Evolutionary conservation across 2,113 vertebrate genomes (phyloP), one percentile per base, ranked within the genome.

Genomic region (Thamnaconus septentrionalis): DNA sequence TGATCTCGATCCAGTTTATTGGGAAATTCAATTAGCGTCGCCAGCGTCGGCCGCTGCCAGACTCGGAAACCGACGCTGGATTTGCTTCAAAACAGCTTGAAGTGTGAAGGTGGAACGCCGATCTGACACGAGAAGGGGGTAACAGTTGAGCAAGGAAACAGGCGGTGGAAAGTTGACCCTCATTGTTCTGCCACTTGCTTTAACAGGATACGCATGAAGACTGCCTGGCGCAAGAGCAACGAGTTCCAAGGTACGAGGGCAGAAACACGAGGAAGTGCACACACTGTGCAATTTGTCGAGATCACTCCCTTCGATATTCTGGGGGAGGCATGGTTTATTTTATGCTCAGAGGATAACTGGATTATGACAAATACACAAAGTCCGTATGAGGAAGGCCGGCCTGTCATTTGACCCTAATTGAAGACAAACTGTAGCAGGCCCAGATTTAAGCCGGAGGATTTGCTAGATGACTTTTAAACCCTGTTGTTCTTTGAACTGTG

Each of bases 51-150:
- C 93, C 91, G 91, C 88, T 93, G 80, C 92, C 89, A 63, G 84
- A 93, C 92, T 91, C 94, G 93, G 67, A 94, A 31, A 90, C 80
- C 91, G 90, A 76, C 93, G 82, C 49, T 6, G 40, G 18, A 44
- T 40, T 82, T 83, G 61, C 64, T 70, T 50, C 18, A 31, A 31
- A 31, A 31, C 53, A 70, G 66, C 59, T 63, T 72, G 46, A 70
- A 72, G 46, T 42, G 57, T 70, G 79, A 56, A 79, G 82, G 71
- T 68, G 64, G 74, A 76, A 67, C 73, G 73, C 68, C 84, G 71
- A 76, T 81, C 70, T 75, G 76, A 78, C 75, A 71, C 66, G 55
- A 50, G 62, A 76, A 76, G 73, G 81, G 68, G 86, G 79, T 31
- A 31, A 31, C 65, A 65, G 64, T 87, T 87, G 86, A 84, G 91